Conservation (phyloP, 2,113 vertebrate species). For the Prunella fulvescens region DNA sequence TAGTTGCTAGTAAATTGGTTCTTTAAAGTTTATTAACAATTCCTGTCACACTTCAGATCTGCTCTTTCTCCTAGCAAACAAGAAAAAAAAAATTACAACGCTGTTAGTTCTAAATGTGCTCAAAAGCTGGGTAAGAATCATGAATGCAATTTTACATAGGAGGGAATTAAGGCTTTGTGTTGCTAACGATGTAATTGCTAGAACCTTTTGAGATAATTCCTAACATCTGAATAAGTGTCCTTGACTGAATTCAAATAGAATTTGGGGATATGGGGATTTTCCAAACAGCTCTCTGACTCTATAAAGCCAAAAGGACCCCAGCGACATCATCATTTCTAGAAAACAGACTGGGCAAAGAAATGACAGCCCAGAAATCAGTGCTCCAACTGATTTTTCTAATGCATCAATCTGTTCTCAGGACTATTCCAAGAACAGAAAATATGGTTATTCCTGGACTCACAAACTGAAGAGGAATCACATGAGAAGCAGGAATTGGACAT, state of each 20-base stretch:
- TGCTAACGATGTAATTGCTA: background rate
- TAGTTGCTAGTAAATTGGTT: background rate
- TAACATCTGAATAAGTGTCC: background rate
- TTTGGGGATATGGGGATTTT: background rate
- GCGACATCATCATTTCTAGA: background rate
- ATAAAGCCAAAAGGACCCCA: background rate
- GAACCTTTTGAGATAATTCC: background rate
- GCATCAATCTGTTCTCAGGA: slow-evolving; percentile 5
- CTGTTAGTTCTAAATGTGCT: background rate
- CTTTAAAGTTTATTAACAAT: background rate
- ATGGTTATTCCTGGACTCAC: background rate
- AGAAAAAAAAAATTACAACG: background rate
- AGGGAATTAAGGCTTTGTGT: background rate
- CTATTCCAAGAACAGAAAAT: slow-evolving; percentile 23
- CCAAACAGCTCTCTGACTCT: background rate
- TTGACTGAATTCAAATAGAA: background rate
- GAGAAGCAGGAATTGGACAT: background rate
- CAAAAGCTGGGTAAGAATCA: background rate
- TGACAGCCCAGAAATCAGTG: background rate
- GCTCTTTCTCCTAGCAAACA: background rate
- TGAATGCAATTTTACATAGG: background rate
- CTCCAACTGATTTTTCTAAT: background rate
- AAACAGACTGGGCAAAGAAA: background rate
- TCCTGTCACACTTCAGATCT: background rate
- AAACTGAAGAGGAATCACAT: background rate